Evolutionary conservation across 1,140 invertebrate genomes (phyloP), one percentile per base, ranked within the genome.

Genomic region (Tetragnatha versicolor): DNA sequence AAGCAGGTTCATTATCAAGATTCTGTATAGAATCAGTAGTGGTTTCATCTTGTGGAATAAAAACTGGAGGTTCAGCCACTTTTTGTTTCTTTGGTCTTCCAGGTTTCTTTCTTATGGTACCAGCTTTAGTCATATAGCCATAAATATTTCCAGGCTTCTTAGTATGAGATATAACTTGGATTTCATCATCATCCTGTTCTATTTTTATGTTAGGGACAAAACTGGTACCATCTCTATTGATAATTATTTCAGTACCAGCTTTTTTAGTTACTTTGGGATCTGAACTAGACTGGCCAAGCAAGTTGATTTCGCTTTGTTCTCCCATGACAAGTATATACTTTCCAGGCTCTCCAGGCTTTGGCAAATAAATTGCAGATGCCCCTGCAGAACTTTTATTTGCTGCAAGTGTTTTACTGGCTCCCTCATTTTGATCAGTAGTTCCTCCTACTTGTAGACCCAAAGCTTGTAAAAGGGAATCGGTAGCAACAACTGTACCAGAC

Each of bases 261-360:
- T 79, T 69, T 47, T 79, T 79, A 6, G 70, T 33, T 1, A 80
- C 70, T 58, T 60, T 76, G 10, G 79, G 79, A 39, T 76, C 70
- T 29, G 76, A 65, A 76, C 76, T 80, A 10, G 79, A 69, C 14
- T 69, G 58, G 42, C 76, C 65, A 25, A 76, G 17, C 53, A 61
- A 37, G 33, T 37, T 72, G 20, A 76, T 42, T 22, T 78, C 53
- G 25, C 35, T 78, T 53, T 81, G 65, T 33, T 78, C 73, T 39
- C 73, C 80, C 75, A 77, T 78, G 9, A 81, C 73, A 35, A 78
- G 37, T 29, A 77, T 77, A 49, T 72, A 77, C 31, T 81, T 77
- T 33, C 66, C 73, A 35, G 63, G 63, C 47, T 81, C 75, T 4
- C 61, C 68, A 31, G 80, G 80, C 31, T 81, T 78, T 61, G 53